Percentiles rank a stretch among this genome's conserved stretches.
Conservation (phyloP, 1,140 invertebrate genomes). For the Scaptomyza graminum region DNA sequence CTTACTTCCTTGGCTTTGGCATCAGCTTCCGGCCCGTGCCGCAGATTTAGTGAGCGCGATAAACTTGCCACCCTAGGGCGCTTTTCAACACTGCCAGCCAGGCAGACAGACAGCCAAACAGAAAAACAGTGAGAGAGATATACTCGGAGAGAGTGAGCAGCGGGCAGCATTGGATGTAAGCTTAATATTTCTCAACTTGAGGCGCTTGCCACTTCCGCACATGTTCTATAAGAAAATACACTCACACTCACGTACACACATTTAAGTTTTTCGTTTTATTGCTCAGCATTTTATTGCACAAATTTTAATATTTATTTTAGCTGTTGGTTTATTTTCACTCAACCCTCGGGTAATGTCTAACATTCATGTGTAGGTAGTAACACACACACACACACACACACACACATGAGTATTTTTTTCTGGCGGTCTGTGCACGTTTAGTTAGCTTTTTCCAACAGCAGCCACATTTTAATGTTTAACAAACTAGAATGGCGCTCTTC, state of each 20-base stretch:
- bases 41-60: constrained; percentile 71
- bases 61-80: constrained; percentile 54
- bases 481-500: constrained; percentile 60
- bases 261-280: constrained; percentile 69
- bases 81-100: constrained; percentile 64
- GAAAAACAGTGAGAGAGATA: not conserved
- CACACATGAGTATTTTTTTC: not conserved
- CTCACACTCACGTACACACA: not conserved
- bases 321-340: constrained; percentile 69
- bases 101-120: constrained; percentile 19
- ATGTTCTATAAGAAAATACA: constrained; percentile 61
- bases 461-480: constrained; percentile 75
- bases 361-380: too few relatives aligned
- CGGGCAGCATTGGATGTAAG: constrained; percentile 25
- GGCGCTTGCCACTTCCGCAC: constrained; percentile 73
- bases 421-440: constrained; percentile 58
- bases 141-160: not conserved
- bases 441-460: constrained; percentile 62
- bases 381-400: constrained; percentile 5
- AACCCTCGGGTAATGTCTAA: constrained; percentile 39
- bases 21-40: constrained; percentile 54
- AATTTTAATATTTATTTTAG: constrained; percentile 79
- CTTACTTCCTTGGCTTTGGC: constrained; percentile 27
- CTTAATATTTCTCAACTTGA: constrained; percentile 68
- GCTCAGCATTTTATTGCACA: constrained; percentile 73